These are phyloP conservation scores for Poeciliopsis infans DNA, from an alignment of 2,797 vertebrate species.

Conservation along the genomic window DNA sequence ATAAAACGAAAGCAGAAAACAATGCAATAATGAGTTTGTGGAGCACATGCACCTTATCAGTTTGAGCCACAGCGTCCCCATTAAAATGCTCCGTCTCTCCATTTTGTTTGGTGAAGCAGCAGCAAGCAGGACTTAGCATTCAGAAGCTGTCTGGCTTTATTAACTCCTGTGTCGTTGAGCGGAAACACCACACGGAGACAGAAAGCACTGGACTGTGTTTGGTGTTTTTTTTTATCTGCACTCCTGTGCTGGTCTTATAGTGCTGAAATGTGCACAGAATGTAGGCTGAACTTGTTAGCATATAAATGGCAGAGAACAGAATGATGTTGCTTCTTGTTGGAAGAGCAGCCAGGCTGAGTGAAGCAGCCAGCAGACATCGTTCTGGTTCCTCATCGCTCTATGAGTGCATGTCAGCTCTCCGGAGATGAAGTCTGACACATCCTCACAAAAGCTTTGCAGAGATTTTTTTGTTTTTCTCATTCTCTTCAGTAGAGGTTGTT, in stretches of 20 bases:
- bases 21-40: slow-evolving; percentile 53
- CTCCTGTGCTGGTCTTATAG: slow-evolving; percentile 67
- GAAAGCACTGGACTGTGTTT: slow-evolving; percentile 28
- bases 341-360: slow-evolving; percentile 37
- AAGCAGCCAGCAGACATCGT: slow-evolving; percentile 43
- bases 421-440: slow-evolving; percentile 37
- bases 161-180: slow-evolving; percentile 62
- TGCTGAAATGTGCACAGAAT: slow-evolving; percentile 50
- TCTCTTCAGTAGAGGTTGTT: background rate
- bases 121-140: slow-evolving; percentile 59
- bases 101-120: slow-evolving; percentile 65
- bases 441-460: slow-evolving; percentile 7
- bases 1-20: slow-evolving; percentile 60
- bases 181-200: slow-evolving; percentile 29
- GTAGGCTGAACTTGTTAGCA: slow-evolving; percentile 65
- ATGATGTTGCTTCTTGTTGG: slow-evolving; percentile 50
- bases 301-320: slow-evolving; percentile 67
- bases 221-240: slow-evolving; percentile 41
- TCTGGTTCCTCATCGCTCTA: slow-evolving; percentile 42
- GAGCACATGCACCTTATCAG: slow-evolving; percentile 55
- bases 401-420: slow-evolving; percentile 39
- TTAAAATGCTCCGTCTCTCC: slow-evolving; percentile 61
- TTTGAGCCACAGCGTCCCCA: slow-evolving; percentile 51
- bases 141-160: slow-evolving; percentile 63
- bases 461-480: background rate